Conservation (phyloP, 2,797 vertebrate species). For the Neostethus bicornis region DNA sequence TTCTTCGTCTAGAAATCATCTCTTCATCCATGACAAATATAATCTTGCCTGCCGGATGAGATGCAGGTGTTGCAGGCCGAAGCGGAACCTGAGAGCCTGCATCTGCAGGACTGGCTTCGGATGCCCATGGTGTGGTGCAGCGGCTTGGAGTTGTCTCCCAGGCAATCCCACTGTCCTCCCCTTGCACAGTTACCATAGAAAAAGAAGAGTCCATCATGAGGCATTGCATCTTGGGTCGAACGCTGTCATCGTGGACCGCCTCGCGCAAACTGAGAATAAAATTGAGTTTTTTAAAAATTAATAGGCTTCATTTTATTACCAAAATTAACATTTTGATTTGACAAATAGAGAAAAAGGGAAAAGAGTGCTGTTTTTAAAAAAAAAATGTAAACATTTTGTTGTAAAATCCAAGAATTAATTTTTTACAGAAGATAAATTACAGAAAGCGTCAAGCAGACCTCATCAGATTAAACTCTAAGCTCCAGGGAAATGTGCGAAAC, state of each 20-base stretch:
- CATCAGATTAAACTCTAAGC: background rate
- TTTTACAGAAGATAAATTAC: too few relatives aligned
- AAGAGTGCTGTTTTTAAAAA: background rate
- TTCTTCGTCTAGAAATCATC: conserved; percentile 79
- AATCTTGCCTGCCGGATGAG: conserved; percentile 84
- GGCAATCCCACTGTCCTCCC: conserved; percentile 90
- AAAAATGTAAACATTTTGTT: background rate
- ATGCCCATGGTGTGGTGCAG: conserved; percentile 87
- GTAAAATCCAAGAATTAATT: background rate
- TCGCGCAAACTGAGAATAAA: conserved; percentile 83
- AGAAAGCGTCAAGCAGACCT: too few relatives aligned
- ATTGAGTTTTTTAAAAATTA: background rate
- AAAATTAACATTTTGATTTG: background rate
- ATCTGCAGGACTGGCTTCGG: conserved; percentile 82
- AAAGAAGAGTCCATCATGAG: conserved; percentile 92
- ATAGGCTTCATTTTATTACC: background rate
- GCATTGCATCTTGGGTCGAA: conserved; percentile 88
- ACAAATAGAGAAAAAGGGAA: background rate
- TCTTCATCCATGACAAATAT: conserved; percentile 90
- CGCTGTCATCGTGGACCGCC: conserved; percentile 81
- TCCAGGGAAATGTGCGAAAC: background rate
- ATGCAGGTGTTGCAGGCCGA: conserved; percentile 66
- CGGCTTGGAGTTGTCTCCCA: conserved; percentile 90
- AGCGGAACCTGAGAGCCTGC: conserved; percentile 48
- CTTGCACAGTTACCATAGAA: conserved; percentile 93